Conservation (phyloP, 2,888 invertebrate species). For the Ophioninae sp. region DNA sequence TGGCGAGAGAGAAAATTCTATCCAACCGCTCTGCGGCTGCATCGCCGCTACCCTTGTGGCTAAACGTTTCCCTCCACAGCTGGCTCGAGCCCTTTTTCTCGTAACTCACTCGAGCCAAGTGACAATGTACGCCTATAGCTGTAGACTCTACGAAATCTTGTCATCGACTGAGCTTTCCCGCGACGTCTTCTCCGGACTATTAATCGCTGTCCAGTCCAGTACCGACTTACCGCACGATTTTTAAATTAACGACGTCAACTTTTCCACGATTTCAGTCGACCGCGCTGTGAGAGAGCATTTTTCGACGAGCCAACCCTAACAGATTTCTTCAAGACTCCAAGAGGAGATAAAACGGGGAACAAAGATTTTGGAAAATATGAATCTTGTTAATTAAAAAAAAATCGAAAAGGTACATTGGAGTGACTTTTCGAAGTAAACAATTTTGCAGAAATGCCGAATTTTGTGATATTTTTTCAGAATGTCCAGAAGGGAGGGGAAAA, state of each 20-base stretch:
- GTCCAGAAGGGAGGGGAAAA: too few species aligned
- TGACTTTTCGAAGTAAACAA: too few species aligned
- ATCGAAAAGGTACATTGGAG: too few species aligned
- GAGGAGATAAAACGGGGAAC: too few species aligned
- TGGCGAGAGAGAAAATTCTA: conserved; percentile 41
- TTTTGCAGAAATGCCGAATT: too few species aligned
- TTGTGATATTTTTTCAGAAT: too few species aligned
- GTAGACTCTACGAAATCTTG: conserved; percentile 16
- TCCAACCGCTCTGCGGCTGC: conserved; percentile 26
- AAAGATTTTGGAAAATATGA: too few species aligned
- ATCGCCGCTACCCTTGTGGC: neutral
- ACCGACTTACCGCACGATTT: conserved; percentile 74
- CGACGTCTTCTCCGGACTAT: conserved; percentile 62
- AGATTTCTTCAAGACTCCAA: conserved; percentile 12
- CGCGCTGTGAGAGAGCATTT: neutral
- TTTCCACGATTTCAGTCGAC: conserved; percentile 28
- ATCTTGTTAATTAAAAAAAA: too few species aligned
- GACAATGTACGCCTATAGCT: neutral
- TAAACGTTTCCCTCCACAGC: conserved; percentile 5
- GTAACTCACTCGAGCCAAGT: conserved; percentile 13
- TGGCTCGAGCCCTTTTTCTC: conserved; percentile 33
- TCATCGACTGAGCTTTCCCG: conserved; percentile 16
- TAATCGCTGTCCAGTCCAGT: conserved; percentile 76
- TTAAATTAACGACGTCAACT: conserved; percentile 65
- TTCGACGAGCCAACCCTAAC: conserved; percentile 8